Conservation (phyloP, 2,888 invertebrate genomes). For the Ischnura elegans region DNA sequence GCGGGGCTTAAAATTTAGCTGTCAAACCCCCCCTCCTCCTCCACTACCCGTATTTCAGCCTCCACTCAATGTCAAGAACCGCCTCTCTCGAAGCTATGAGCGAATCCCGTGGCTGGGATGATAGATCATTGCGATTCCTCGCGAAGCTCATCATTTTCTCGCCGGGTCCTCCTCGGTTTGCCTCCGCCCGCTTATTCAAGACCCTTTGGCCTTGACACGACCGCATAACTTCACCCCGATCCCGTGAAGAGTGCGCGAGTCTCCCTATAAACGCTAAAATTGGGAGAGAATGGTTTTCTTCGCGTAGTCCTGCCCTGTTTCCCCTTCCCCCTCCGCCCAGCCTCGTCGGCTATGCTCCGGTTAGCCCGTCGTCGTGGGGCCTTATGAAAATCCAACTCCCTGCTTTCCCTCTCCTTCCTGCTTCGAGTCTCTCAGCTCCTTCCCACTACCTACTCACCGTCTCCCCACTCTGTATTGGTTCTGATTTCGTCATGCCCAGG, state of each 20-base stretch:
- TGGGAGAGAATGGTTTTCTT: constrained; percentile 23
- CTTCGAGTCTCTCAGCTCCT: not conserved
- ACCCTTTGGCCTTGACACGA: not conserved
- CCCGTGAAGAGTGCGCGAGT: not conserved
- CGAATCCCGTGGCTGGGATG: not conserved
- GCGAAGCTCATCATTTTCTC: constrained; percentile 16
- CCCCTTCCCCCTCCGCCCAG: not conserved
- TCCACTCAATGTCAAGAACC: not conserved
- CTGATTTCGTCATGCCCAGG: constrained; percentile 24
- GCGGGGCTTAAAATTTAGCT: not conserved
- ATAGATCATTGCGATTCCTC: constrained; percentile 32
- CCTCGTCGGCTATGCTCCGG: not conserved
- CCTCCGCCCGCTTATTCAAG: not conserved
- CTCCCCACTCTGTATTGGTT: constrained; percentile 34
- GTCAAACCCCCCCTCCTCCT: not conserved
- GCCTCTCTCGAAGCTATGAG: not conserved
- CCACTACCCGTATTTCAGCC: not conserved
- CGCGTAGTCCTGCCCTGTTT: not conserved
- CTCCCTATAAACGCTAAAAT: constrained; percentile 11
- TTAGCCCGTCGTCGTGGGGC: constrained; percentile 21
- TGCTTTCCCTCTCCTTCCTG: constrained; percentile 1
- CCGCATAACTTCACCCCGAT: not conserved
- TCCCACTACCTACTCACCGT: no score
- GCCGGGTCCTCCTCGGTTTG: not conserved
- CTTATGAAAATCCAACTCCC: not conserved